Percentiles rank a stretch among this genome's conserved stretches.
Conservation (phyloP, 2,113 vertebrate genomes). For the Cyanocitta stelleri region DNA sequence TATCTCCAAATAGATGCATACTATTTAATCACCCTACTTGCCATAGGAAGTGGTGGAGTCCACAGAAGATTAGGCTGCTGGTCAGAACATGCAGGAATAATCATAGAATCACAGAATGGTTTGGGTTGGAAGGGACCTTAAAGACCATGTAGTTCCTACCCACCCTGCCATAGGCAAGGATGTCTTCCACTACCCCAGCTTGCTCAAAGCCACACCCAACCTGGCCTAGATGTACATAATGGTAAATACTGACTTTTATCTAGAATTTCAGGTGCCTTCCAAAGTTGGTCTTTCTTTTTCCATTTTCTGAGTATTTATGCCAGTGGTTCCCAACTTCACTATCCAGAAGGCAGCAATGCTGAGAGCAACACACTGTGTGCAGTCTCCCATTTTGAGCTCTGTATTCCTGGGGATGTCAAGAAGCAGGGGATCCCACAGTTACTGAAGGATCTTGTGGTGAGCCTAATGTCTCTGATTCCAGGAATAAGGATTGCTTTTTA, state of each 20-base stretch:
- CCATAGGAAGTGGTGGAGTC: background rate
- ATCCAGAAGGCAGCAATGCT: background rate
- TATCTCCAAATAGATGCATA: background rate
- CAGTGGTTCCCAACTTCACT: background rate
- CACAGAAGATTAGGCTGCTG: background rate
- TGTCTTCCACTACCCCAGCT: background rate
- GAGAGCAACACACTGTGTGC: background rate
- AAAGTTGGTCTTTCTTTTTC: background rate
- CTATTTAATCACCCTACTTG: fast-evolving
- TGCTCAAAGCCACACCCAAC: background rate
- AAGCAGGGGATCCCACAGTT: background rate
- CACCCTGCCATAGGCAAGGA: background rate
- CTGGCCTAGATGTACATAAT: background rate
- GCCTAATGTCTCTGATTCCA: background rate
- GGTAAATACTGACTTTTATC: background rate
- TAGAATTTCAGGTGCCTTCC: background rate
- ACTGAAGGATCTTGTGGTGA: background rate
- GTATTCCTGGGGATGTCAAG: background rate
- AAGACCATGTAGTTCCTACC: background rate
- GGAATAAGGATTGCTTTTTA: background rate
- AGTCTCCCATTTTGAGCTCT: background rate
- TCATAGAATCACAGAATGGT: background rate
- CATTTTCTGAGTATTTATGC: background rate
- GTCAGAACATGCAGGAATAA: background rate
- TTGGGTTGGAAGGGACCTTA: background rate